phyloP scores from a whole-genome alignment of 2,888 invertebrate species.

The Euproctis similis region DNA sequence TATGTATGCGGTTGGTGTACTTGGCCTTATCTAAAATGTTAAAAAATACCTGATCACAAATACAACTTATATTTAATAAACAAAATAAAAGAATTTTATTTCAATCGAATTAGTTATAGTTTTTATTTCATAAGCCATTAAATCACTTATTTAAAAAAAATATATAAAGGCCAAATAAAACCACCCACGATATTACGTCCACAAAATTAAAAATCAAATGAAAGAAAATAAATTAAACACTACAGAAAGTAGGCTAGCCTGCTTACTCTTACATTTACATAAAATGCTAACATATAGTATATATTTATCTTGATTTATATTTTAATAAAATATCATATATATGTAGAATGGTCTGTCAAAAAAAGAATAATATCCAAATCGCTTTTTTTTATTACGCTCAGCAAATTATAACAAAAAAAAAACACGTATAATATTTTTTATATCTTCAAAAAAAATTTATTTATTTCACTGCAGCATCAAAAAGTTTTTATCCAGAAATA shows the following conservation, averaged over 20 bases:
- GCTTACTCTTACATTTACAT: conserved; percentile 30
- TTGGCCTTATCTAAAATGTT: conserved; percentile 2
- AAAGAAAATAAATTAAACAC: conserved; percentile 22
- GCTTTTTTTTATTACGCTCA: no score
- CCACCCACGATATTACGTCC: conserved; percentile 14
- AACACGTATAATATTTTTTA: no score
- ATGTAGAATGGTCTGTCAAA: conserved; percentile 20
- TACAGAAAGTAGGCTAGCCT: conserved; percentile 31
- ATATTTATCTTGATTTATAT: conserved; percentile 23
- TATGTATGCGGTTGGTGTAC: conserved; percentile 5
- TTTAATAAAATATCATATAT: conserved; percentile 22
- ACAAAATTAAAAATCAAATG: conserved; percentile 21
- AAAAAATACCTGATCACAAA: background rate
- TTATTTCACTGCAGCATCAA: no score
- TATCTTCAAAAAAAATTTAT: no score
- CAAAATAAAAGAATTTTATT: no score
- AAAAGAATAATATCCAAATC: conserved; percentile 2
- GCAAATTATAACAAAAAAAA: no score
- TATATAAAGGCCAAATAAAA: conserved; percentile 16
- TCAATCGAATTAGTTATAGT: no score
- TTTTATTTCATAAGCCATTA: no score
- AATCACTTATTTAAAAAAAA: background rate
- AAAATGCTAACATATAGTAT: conserved; percentile 41
- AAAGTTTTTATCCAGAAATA: no score
- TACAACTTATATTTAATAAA: no score